Conservation (phyloP, 1,140 invertebrate species). For the Microplitis mediator region DNA sequence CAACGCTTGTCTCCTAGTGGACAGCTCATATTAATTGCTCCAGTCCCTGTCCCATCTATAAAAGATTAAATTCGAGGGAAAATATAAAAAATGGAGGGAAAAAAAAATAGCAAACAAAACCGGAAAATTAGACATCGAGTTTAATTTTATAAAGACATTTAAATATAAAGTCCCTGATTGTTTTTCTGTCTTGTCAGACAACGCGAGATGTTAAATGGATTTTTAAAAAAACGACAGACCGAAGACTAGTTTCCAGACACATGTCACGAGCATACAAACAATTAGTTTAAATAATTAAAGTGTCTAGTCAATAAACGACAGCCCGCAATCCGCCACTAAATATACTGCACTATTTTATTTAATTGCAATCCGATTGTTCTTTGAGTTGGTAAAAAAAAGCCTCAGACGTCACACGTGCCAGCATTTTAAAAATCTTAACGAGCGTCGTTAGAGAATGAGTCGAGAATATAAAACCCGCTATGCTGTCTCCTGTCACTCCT, state of each 20-base stretch:
- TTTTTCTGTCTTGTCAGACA: not conserved
- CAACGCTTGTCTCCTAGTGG: no score
- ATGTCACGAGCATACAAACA: conserved; percentile 1
- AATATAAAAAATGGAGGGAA: no score
- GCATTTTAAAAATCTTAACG: not conserved
- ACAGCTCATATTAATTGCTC: no score
- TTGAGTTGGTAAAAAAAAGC: not conserved
- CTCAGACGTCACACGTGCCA: not conserved
- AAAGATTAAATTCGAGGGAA: no score
- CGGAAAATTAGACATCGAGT: no score
- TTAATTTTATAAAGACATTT: not conserved
- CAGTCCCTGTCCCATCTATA: no score
- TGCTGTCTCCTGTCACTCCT: conserved; percentile 24
- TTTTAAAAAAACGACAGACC: not conserved
- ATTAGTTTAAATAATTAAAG: conserved; percentile 1
- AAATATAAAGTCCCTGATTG: not conserved
- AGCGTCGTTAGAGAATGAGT: conserved; percentile 28
- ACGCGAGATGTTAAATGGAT: not conserved
- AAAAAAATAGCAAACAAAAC: no score
- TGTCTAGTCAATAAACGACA: not conserved
- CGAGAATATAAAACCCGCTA: conserved; percentile 22
- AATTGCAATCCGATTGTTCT: no score
- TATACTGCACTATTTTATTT: no score
- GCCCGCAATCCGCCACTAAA: not conserved
- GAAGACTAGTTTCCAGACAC: not conserved